Base-by-base conservation (phyloP, 1,140 invertebrate genomes). In the Zaprionus vittiger region DNA sequence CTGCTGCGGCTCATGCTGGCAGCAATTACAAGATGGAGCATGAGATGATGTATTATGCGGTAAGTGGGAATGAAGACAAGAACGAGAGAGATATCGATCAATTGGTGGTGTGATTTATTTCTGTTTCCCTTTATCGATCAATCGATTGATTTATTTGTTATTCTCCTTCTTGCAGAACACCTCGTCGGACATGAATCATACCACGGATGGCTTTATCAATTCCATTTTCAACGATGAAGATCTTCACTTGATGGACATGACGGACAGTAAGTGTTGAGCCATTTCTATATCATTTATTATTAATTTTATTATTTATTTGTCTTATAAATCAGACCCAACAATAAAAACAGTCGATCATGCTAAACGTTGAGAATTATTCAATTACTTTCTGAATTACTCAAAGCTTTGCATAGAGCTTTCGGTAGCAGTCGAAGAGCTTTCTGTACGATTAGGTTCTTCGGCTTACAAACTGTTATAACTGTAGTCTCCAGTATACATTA, bases 201-300 rank as follows among this genome's bases (percentile, higher is more conserved):
- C 95, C 22, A 95, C 95, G 14, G 97, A 98, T 83, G 97, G 96
- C 34, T 97, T 97, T 85, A 95, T 97, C 22, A 97, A 97, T 71
- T 97, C 97, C 1, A 96, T 98, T 79, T 94, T 98, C 38, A 97
- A 97, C 81, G 97, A 98, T 78, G 97, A 98, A 81, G 97, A 97
- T 91, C 93, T 98, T 24, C 97, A 97, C 80, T 93, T 97, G 26
- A 97, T 98, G 97, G 97, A 98, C 80, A 97, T 97, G 96, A 96
- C 96, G 49, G 97, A 98, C 93, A 96, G 97, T 97, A 93, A 94
- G 95, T 94, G 73, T 60, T 63, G 56, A 59, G 11, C 28, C 5
- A 6, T 44, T 44, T 44, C 6, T 7, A 44, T 17, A 31, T 31
- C 6, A 7, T n/a, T 2, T 41, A 41, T 41, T 14, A 63, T 31